These are phyloP conservation scores for Bombus consobrinus DNA, from an alignment of 1,140 invertebrate species.

Conservation along the genomic window DNA sequence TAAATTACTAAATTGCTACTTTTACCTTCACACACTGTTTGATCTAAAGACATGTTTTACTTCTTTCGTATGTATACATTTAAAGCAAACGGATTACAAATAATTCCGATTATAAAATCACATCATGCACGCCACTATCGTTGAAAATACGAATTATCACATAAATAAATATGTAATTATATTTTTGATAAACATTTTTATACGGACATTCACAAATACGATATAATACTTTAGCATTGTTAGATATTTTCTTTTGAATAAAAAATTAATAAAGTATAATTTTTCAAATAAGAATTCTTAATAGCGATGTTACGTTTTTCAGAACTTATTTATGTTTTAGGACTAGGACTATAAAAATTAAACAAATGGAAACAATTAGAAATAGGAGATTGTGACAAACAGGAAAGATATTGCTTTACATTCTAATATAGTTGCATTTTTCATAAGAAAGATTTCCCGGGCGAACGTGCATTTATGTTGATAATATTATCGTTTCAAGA, in stretches of 20 bases:
- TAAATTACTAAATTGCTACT: slow-evolving; percentile 37
- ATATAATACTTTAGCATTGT: neutral
- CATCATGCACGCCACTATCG: slow-evolving; percentile 15
- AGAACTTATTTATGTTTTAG: no score
- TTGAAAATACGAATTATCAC: neutral
- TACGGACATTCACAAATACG: neutral
- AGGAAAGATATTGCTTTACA: no score
- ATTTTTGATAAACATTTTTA: neutral
- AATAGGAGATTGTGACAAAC: no score
- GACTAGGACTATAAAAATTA: no score
- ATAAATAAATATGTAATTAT: neutral
- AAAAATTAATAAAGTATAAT: neutral
- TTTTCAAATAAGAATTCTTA: neutral
- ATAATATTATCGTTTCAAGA: neutral
- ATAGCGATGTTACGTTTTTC: no score
- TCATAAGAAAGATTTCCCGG: no score
- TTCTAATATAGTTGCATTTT: no score
- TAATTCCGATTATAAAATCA: neutral
- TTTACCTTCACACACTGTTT: slow-evolving; percentile 90
- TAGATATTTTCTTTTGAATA: neutral
- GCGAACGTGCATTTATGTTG: no score
- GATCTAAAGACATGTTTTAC: slow-evolving; percentile 87
- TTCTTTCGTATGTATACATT: neutral
- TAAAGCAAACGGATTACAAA: slow-evolving; percentile 1
- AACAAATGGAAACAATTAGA: no score